Base-by-base conservation (phyloP, 2,113 vertebrate species). In the Callithrix jacchus region DNA sequence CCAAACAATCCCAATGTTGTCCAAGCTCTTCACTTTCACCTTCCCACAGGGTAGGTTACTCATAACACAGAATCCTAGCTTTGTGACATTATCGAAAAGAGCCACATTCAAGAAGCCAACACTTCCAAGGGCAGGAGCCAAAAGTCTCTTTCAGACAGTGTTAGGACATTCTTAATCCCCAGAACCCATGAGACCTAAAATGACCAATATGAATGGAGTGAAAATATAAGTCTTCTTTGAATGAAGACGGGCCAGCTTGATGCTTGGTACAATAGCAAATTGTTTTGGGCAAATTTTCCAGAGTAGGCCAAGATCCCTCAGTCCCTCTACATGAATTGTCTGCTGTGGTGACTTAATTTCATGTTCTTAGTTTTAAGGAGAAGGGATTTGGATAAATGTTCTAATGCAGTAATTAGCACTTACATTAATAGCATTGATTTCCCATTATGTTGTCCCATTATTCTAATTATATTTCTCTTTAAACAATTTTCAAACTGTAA, bases 371-470 rank as follows among this genome's bases (percentile, higher is more conserved):
- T 92, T 97, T 97, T 94, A 98, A 97, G 95, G 80, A 97, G 61
- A 96, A 96, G 56, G 54, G 92, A 97, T 98, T 97, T 97, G 95
- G 96, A 97, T 95, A 97, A 97, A 95, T 96, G 97, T 97, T 98
- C 97, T 97, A 97, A 98, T 97, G 93, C 83, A 85, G 84, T 97
- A 98, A 98, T 98, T 98, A 98, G 97, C 96, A 97, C 95, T 97
- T 97, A 97, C 96, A 97, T 97, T 98, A 98, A 97, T 92, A 97
- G 95, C 95, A 96, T 97, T 98, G 98, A 97, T 97, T 98, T 98
- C 93, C 87, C 90, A 98, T 97, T 97, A 97, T 93, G 95, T 54
- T 92, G 94, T 77, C 97, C 96, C 95, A 97, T 97, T 97, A 97
- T 97, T 96, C 85, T 97, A 98, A 98, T 97, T 97, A 97, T 95